Evolutionary conservation across 2,888 invertebrate genomes (phyloP), one percentile per base, ranked within the genome.

Genomic region (Drosophila siamana): DNA sequence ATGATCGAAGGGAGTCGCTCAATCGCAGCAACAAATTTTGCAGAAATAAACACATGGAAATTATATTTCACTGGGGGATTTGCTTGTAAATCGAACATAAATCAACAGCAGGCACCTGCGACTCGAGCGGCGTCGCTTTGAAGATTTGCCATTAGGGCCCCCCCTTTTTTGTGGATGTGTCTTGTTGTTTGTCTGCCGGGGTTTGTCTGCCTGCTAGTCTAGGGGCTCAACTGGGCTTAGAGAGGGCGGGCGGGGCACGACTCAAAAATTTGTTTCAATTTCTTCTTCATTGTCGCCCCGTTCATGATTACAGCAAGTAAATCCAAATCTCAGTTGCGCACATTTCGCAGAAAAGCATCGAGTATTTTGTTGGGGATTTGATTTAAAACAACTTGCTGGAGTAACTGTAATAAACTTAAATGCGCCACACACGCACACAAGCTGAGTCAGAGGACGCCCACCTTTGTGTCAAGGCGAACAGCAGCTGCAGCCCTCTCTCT

Each of bases 41-140:
- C 56, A 71, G 65, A 86, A 88, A 77, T 71, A 83, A 83, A 76
- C 77, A 83, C 80, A 80, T 76, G 56, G 57, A 85, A 85, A 85
- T 87, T 85, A 89, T 89, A 89, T 85, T 87, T 85, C 86, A 77
- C 60, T 68, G 38, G 56, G 57, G 74, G 82, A 89, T 79, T 85
- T 79, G 62, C 74, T 73, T 87, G 86, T 87, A 87, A 85, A 81
- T 85, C 77, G 82, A 69, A 77, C 69, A 77, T 84, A 83, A 83
- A 88, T 88, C 88, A 83, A 74, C 55, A 46, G 46, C 24, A 24
- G 50, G 26, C 83, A 66, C 65, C 67, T 74, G 75, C 69, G 72
- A 67, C 62, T 47, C 74, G 47, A 26, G 19, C 19, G 74, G 15
- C 15, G 46, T n/a, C 51, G 26, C 57, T 48, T 52, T 50, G 61